Conservation (phyloP, 2,113 vertebrate genomes). For the Datnioides undecimradiatus region DNA sequence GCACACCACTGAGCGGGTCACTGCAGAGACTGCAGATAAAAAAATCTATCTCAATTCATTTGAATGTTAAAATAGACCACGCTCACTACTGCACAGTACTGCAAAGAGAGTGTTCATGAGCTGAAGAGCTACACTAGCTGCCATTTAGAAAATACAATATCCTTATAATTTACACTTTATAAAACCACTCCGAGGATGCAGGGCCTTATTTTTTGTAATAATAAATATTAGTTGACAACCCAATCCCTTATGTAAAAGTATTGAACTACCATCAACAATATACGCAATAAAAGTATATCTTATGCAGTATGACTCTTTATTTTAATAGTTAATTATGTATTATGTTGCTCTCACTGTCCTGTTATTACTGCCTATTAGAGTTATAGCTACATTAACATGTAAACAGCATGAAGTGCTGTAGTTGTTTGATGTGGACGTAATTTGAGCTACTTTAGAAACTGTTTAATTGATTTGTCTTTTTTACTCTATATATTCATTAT, state of each 20-base stretch:
- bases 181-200: neutral
- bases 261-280: neutral
- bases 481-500: neutral
- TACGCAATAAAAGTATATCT: neutral
- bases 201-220: neutral
- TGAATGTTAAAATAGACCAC: constrained; percentile 29
- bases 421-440: neutral
- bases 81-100: constrained; percentile 15
- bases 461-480: neutral
- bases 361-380: neutral
- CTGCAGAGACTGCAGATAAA: constrained; percentile 50
- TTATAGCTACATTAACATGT: neutral
- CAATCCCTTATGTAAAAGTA: neutral
- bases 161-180: neutral
- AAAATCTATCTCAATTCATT: constrained; percentile 40
- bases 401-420: neutral
- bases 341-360: neutral
- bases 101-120: neutral
- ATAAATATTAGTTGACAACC: neutral
- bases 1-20: constrained; percentile 33
- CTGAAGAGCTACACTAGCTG: neutral
- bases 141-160: constrained; percentile 2
- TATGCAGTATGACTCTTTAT: neutral
- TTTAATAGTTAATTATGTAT: neutral
- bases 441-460: neutral